Conservation (phyloP, 2,113 vertebrate species). For the Morone saxatilis region DNA sequence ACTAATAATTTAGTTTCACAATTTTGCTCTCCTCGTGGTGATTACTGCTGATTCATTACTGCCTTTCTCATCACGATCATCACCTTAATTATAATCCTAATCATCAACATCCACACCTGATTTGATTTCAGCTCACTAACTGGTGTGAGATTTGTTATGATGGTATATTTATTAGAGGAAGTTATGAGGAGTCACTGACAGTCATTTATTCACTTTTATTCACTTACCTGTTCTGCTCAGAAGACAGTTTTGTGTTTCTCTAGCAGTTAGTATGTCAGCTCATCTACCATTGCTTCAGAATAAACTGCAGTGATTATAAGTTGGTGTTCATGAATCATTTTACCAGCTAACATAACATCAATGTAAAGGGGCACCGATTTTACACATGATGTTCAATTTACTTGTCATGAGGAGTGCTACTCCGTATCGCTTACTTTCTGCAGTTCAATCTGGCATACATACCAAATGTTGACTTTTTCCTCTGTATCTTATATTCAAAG, state of each 20-base stretch:
- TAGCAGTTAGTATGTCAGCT: not conserved
- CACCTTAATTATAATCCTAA: not conserved
- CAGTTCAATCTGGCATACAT: not conserved
- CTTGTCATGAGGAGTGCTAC: too few species aligned
- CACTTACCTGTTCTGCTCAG: not conserved
- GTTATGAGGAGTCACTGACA: slow-evolving; percentile 27
- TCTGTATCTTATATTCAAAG: slow-evolving; percentile 19
- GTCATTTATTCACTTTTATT: slow-evolving; percentile 19
- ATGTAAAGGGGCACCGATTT: not conserved
- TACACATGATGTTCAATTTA: not conserved
- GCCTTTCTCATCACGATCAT: slow-evolving; percentile 20
- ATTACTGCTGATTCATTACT: slow-evolving; percentile 35
- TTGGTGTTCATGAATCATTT: too few species aligned
- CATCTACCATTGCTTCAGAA: not conserved
- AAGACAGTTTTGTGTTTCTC: not conserved
- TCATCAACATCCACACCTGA: slow-evolving; percentile 29
- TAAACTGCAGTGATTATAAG: too few species aligned
- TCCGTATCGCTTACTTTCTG: too few species aligned
- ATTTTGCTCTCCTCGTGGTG: slow-evolving; percentile 5
- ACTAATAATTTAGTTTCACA: slow-evolving; percentile 30
- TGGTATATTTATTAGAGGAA: slow-evolving; percentile 7
- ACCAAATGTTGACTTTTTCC: not conserved
- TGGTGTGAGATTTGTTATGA: not conserved
- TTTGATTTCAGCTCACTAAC: slow-evolving; percentile 39
- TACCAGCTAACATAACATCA: not conserved